phyloP scores from a whole-genome alignment of 2,797 vertebrate genomes.

The Pseudomugil tenellus region DNA sequence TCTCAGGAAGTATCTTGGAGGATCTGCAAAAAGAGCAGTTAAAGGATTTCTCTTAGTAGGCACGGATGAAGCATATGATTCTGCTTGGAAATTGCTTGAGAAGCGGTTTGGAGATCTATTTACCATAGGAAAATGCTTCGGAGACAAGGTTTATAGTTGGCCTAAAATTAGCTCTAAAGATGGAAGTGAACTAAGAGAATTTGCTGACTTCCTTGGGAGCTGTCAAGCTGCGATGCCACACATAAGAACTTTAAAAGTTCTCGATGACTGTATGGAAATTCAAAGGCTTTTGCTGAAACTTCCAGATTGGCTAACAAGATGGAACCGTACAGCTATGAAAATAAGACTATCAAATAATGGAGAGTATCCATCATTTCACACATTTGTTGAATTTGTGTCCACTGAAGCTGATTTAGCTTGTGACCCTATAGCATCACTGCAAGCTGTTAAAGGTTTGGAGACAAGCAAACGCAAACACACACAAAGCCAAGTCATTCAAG shows the following conservation, averaged over 20 bases:
- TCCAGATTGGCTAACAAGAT: conserved; percentile 6
- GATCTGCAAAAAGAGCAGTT: background rate
- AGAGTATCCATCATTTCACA: background rate
- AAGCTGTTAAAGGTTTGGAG: background rate
- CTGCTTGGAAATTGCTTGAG: background rate
- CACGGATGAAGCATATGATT: conserved; percentile 2
- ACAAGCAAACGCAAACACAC: background rate
- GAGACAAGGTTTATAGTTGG: background rate
- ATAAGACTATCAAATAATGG: background rate
- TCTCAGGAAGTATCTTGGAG: background rate
- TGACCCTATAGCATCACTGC: conserved; percentile 2
- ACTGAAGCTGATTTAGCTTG: conserved; percentile 5
- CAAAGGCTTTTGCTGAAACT: conserved; percentile 11
- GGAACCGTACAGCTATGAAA: conserved; percentile 10
- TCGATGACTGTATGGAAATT: conserved; percentile 23
- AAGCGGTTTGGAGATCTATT: conserved; percentile 3
- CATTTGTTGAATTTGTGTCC: conserved; percentile 5
- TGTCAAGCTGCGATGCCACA: conserved; percentile 13
- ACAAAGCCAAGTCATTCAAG: conserved; percentile 4
- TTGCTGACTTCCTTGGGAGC: conserved; percentile 14
- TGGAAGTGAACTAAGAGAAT: conserved; percentile 3
- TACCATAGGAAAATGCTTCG: background rate
- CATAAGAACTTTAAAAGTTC: conserved; percentile 8
- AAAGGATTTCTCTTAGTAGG: background rate
- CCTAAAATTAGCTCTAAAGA: conserved; percentile 7